Conservation (phyloP, 2,113 vertebrate genomes). For the Sebastes schlegelii region DNA sequence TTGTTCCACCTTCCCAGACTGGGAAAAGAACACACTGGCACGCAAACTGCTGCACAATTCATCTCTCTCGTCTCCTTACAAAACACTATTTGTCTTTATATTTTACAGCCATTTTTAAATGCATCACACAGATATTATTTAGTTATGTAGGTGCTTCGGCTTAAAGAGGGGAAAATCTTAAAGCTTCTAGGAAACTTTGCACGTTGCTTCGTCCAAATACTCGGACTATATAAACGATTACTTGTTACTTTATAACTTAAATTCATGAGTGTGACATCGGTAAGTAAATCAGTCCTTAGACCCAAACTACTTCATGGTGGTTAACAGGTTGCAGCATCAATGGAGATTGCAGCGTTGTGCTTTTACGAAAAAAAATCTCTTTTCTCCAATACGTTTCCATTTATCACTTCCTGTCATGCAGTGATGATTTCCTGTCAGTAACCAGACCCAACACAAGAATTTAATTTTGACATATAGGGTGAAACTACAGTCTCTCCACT, state of each 20-base stretch:
- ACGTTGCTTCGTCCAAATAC: background rate
- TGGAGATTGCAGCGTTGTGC: background rate
- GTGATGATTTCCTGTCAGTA: slow-evolving; percentile 1
- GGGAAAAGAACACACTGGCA: slow-evolving; percentile 42
- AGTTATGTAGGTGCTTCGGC: background rate
- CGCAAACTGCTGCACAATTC: slow-evolving; percentile 41
- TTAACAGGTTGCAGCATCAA: background rate
- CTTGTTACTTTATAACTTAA: background rate
- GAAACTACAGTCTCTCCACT: background rate
- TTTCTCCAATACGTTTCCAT: background rate
- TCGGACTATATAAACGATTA: background rate
- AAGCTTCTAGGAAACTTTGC: slow-evolving; percentile 2
- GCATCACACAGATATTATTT: background rate
- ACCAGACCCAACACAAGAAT: background rate
- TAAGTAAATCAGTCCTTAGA: background rate
- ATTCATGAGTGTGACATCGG: background rate
- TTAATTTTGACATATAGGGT: background rate
- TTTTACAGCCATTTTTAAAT: background rate
- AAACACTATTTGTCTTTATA: background rate
- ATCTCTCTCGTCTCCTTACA: slow-evolving; percentile 19
- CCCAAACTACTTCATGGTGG: background rate
- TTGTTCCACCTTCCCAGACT: slow-evolving; percentile 58
- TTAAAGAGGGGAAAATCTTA: background rate
- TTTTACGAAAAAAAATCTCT: background rate
- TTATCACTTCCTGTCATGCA: background rate